Base-by-base conservation (phyloP, 2,113 vertebrate species). In the Haemorhous mexicanus region DNA sequence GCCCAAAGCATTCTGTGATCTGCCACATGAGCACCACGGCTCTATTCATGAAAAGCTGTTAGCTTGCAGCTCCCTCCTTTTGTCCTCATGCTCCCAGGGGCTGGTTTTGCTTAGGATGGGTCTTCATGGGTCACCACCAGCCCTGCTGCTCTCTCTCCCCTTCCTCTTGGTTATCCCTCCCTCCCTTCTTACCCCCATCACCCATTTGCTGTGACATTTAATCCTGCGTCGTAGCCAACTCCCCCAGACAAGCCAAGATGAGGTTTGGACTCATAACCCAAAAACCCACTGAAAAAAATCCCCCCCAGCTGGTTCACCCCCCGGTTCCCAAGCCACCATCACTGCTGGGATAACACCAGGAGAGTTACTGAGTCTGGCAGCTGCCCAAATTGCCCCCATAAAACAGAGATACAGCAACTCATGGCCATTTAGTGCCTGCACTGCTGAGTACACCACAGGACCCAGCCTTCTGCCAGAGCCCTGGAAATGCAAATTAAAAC, bases 401-500 rank as follows among this genome's bases (percentile, higher is more conserved):
- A 75, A 74, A 69, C 67, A 72, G 47, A 4, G 0, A n/a, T 30
- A 20, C 0, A 39, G 63, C 46, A 79, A 18, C 53, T 53, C 68
- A 5, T 1, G 33, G 39, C 28, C 83, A 32, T 39, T 67, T 70
- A 81, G 76, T 47, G 59, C 59, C 80, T 33, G 28, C 43, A 16
- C 69, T 70, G 39, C 81, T 11, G 77, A 72, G 56, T 1, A 9
- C 56, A 35, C 77, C 47, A 33, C 69, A 44, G 62, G 64, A 67
- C 50, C 24, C 66, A 12, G 64, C 16, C 1, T 82, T 47, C 74
- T 91, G 82, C 74, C 87, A 90, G 74, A 85, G 67, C 32, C 62
- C 85, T 91, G 47, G 74, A 85, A 91, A 90, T 35, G 63, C 44
- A 73, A 62, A 90, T 89, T 68, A 44, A 83, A 89, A 21, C 10